Evolutionary conservation across 2,113 vertebrate species (phyloP).

Genomic region (Sorex fumeus): DNA sequence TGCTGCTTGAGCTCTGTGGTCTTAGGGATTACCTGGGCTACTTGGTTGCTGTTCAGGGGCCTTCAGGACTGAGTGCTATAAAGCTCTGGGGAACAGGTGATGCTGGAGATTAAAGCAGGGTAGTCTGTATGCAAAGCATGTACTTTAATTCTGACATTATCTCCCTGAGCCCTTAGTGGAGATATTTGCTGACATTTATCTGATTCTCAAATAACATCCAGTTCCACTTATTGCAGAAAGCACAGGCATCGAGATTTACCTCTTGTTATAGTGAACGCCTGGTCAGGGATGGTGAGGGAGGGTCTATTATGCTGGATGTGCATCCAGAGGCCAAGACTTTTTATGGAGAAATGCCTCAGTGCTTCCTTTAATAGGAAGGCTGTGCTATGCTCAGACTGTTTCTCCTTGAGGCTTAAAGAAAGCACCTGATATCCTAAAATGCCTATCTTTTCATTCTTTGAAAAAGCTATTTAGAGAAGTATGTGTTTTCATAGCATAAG

Average conservation of each 20-base stretch:
- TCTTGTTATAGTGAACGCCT: not conserved
- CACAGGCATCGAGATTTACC: not conserved
- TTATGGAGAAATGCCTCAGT: not conserved
- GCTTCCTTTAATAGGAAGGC: not conserved
- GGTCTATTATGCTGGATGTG: not conserved
- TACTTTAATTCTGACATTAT: too few relatives aligned
- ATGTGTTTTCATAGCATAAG: rapidly evolving
- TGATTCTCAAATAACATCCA: not conserved
- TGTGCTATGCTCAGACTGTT: not conserved
- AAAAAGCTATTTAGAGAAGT: not conserved
- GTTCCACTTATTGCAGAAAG: not conserved
- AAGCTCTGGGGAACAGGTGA: too few relatives aligned
- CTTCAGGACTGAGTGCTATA: too few relatives aligned
- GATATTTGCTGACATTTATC: not conserved
- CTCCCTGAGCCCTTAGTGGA: not conserved
- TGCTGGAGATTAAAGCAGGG: too few relatives aligned
- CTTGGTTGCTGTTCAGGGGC: too few relatives aligned
- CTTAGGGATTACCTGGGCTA: too few relatives aligned
- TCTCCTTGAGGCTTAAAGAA: not conserved
- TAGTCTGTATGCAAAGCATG: too few relatives aligned
- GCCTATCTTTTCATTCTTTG: rapidly evolving
- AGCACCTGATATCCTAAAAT: not conserved
- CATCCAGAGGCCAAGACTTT: not conserved
- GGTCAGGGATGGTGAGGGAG: not conserved
- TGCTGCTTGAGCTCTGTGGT: too few relatives aligned